These are phyloP conservation scores for Sphaerophoria taeniata DNA, from an alignment of 2,888 invertebrate species.

Conservation along the genomic window DNA sequence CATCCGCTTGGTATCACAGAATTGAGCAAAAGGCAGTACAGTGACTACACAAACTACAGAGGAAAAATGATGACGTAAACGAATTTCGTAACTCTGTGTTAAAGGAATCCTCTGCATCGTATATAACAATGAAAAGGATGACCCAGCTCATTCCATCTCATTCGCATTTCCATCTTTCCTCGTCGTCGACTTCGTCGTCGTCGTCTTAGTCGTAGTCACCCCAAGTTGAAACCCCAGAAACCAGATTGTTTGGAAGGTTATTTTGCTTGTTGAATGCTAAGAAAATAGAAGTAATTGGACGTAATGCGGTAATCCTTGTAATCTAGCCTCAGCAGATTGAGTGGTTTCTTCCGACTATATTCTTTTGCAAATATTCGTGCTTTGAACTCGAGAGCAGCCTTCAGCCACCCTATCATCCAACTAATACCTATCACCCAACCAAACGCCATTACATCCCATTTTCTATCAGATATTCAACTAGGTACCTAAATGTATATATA, in stretches of 20 bases:
- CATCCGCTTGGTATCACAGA: background rate
- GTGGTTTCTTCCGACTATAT: slow-evolving; percentile 62
- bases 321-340: slow-evolving; percentile 75
- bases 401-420: background rate
- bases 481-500: background rate
- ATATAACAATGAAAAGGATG: slow-evolving; percentile 57
- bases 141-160: background rate
- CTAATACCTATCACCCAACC: slow-evolving; percentile 14
- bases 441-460: slow-evolving; percentile 3
- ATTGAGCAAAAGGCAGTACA: slow-evolving; percentile 7
- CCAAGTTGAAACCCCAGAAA: slow-evolving; percentile 59
- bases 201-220: background rate
- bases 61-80: slow-evolving; percentile 66
- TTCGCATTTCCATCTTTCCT: background rate
- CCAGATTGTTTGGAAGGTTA: slow-evolving; percentile 72
- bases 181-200: background rate
- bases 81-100: slow-evolving; percentile 52
- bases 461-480: background rate
- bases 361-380: slow-evolving; percentile 41
- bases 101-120: slow-evolving; percentile 54
- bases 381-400: slow-evolving; percentile 29
- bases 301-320: slow-evolving; percentile 77
- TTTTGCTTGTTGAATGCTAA: slow-evolving; percentile 75
- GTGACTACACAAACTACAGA: background rate
- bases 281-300: slow-evolving; percentile 76